Evolutionary conservation across 2,113 vertebrate species (phyloP).

Genomic region (Rhipidura dahli): DNA sequence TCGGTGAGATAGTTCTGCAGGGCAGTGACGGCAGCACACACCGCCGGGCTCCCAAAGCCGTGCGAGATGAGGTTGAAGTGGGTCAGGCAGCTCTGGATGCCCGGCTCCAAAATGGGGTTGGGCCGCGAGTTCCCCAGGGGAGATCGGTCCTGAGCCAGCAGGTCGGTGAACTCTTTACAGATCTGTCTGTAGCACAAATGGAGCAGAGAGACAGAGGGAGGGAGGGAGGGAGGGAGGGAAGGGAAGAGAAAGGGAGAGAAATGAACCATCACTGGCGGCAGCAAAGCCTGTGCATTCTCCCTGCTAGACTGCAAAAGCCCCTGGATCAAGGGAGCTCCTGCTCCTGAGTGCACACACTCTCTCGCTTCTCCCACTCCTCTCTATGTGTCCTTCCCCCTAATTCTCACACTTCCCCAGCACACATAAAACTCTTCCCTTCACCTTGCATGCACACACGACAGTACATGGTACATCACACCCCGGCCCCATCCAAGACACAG

Average conservation of each 20-base stretch:
- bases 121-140: slow-evolving; percentile 97
- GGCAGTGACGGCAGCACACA: slow-evolving; percentile 96
- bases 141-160: slow-evolving; percentile 99
- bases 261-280: slow-evolving; percentile 14
- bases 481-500: rapidly evolving
- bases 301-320: neutral
- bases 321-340: neutral
- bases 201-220: slow-evolving; percentile 46
- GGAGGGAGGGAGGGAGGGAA: neutral
- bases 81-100: slow-evolving; percentile 99
- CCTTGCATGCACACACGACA: neutral
- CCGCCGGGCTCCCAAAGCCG: slow-evolving; percentile 96
- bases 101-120: slow-evolving; percentile 96
- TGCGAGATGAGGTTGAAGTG: slow-evolving; percentile 99
- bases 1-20: slow-evolving; percentile 99
- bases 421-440: neutral
- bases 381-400: neutral
- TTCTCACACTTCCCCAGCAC: neutral
- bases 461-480: neutral
- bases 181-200: slow-evolving; percentile 89
- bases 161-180: slow-evolving; percentile 99
- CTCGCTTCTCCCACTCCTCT: neutral
- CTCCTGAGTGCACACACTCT: rapidly evolving
- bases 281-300: neutral
- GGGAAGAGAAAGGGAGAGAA: neutral